Evolutionary conservation across 2,797 vertebrate species (phyloP).

Genomic region (Syngnathus acus): DNA sequence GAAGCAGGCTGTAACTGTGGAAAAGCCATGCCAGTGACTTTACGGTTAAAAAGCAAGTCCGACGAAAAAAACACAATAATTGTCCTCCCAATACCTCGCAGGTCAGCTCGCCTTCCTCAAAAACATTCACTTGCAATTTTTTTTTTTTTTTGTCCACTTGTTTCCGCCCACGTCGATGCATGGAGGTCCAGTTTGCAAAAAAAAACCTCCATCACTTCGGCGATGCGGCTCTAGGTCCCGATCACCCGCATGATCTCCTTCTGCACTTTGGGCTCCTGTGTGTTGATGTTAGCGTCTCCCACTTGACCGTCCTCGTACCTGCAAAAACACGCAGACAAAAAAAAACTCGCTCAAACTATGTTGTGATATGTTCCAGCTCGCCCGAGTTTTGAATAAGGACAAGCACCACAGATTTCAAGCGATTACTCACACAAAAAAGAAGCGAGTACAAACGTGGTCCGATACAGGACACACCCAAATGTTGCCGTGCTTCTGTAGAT

Average conservation of each 20-base stretch:
- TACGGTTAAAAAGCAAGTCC: neutral
- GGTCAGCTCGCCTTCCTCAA: conserved; percentile 32
- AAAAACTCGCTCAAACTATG: too few species aligned
- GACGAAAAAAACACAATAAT: conserved; percentile 2
- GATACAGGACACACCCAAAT: conserved; percentile 99
- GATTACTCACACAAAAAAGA: conserved; percentile 97
- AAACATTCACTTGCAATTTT: conserved; percentile 45
- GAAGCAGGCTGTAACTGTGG: neutral
- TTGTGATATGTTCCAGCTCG: neutral
- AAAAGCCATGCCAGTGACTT: conserved; percentile 8
- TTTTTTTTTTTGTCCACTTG: conserved; percentile 10
- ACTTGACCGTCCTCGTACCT: conserved; percentile 99
- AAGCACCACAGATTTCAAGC: neutral
- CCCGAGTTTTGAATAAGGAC: neutral
- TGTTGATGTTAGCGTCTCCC: conserved; percentile 99
- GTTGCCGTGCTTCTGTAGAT: conserved; percentile 98
- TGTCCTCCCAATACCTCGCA: conserved; percentile 28
- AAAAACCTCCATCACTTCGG: conserved; percentile 75
- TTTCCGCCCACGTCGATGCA: conserved; percentile 30
- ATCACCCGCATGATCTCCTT: conserved; percentile 99
- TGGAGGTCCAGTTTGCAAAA: conserved; percentile 12
- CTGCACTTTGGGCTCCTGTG: conserved; percentile 99
- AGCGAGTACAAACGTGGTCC: conserved; percentile 96
- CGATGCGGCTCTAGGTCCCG: conserved; percentile 93
- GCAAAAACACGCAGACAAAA: conserved; percentile 19